Evolutionary conservation across 2,113 vertebrate species (phyloP).

Genomic region (Siniperca chuatsi): DNA sequence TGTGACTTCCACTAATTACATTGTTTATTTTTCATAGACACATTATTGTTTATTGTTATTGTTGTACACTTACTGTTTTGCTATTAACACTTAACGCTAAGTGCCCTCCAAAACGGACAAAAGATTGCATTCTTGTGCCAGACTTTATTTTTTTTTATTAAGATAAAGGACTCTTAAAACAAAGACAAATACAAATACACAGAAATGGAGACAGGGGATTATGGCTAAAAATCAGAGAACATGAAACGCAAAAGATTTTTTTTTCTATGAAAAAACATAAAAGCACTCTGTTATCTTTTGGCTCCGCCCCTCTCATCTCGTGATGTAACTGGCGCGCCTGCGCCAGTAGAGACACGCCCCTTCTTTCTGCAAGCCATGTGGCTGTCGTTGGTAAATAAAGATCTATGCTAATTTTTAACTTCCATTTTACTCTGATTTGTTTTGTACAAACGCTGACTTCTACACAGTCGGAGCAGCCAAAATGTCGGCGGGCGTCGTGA

Average conservation of each 20-base stretch:
- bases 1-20: not conserved
- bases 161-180: not conserved
- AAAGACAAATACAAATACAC: too few species aligned
- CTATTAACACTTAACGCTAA: too few species aligned
- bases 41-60: not conserved
- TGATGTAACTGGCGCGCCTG: conserved; percentile 27
- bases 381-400: conserved; percentile 67
- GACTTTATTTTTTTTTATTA: too few species aligned
- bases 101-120: too few species aligned
- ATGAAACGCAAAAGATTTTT: not conserved
- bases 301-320: not conserved
- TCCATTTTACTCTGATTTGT: not conserved
- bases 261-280: too few species aligned
- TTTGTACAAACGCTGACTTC: not conserved
- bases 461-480: not conserved
- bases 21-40: not conserved
- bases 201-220: too few species aligned
- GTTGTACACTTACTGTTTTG: not conserved
- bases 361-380: conserved; percentile 64
- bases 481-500: conserved; percentile 68
- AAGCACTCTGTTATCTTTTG: too few species aligned
- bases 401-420: not conserved
- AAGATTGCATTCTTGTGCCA: too few species aligned
- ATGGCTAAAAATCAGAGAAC: too few species aligned
- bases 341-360: conserved; percentile 41